phyloP scores from a whole-genome alignment of 2,113 vertebrate genomes.

The Stigmatopora argus region DNA sequence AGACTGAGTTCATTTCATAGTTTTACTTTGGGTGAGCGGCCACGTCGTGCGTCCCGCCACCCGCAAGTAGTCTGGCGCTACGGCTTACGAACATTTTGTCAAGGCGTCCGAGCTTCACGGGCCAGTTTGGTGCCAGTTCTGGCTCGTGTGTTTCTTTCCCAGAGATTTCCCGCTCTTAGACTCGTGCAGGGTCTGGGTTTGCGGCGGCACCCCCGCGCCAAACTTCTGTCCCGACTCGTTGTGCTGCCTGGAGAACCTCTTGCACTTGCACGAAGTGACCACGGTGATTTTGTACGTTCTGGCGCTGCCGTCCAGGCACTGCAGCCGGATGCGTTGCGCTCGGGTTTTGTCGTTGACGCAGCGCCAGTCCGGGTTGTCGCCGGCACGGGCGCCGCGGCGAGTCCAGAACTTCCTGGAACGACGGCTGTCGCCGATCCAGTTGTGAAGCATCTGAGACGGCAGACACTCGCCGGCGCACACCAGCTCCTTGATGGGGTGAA shows the following conservation, averaged over 20 bases:
- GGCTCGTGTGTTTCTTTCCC: slow-evolving; percentile 5
- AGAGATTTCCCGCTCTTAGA: slow-evolving; percentile 2
- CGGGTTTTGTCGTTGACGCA: slow-evolving; percentile 89
- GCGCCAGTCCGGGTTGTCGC: slow-evolving; percentile 82
- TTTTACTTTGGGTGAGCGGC: not conserved
- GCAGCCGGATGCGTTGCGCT: slow-evolving; percentile 85
- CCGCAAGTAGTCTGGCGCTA: not conserved
- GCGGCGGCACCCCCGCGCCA: not conserved
- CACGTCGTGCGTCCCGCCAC: not conserved
- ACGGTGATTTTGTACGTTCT: slow-evolving; percentile 92
- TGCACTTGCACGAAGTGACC: slow-evolving; percentile 92
- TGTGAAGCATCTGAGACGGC: slow-evolving; percentile 84
- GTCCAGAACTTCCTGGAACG: slow-evolving; percentile 68
- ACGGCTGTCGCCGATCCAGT: slow-evolving; percentile 79
- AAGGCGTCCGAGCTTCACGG: not conserved
- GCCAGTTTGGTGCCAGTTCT: slow-evolving; percentile 1
- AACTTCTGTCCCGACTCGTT: slow-evolving; percentile 81
- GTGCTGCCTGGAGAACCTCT: slow-evolving; percentile 84
- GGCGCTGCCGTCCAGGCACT: slow-evolving; percentile 85
- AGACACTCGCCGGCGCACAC: slow-evolving; percentile 93
- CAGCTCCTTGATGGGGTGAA: slow-evolving; percentile 88
- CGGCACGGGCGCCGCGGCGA: slow-evolving; percentile 65
- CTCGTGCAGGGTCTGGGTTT: not conserved
- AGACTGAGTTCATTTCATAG: not conserved
- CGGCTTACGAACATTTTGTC: not conserved